Percentiles rank a stretch among this genome's conserved stretches.
These are phyloP conservation scores for Grus americana DNA, from an alignment of 2,113 vertebrate species.

Conservation along the genomic window DNA sequence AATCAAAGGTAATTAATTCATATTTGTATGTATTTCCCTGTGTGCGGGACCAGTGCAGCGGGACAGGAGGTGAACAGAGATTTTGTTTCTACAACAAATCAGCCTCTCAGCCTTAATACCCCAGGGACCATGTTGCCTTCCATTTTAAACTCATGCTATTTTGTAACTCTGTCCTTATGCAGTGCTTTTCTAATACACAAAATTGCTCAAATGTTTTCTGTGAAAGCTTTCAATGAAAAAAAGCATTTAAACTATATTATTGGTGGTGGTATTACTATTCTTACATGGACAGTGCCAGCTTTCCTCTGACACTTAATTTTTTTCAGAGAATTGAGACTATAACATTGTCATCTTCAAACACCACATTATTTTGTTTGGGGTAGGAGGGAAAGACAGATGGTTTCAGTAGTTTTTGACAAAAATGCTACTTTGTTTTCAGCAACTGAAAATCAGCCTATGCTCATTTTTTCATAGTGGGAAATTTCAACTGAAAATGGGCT, in stretches of 20 bases:
- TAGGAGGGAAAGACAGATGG: not conserved
- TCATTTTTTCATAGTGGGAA: not conserved
- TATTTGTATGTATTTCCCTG: not conserved
- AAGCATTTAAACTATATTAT: not conserved
- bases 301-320: not conserved
- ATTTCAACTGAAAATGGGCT: not conserved
- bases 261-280: not conserved
- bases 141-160: not conserved
- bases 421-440: not conserved
- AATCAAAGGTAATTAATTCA: slow-evolving; percentile 84
- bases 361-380: not conserved
- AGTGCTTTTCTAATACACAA: not conserved
- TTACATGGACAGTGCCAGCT: not conserved
- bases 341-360: not conserved
- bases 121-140: not conserved
- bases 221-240: not conserved
- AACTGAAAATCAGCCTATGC: not conserved
- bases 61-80: not conserved
- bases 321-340: not conserved
- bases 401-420: not conserved
- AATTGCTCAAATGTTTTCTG: not conserved
- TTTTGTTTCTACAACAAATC: not conserved
- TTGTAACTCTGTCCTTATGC: not conserved
- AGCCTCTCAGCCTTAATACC: not conserved
- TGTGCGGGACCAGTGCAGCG: not conserved